Conservation (phyloP, 2,797 vertebrate genomes). For the Takifugu ocellatus region DNA sequence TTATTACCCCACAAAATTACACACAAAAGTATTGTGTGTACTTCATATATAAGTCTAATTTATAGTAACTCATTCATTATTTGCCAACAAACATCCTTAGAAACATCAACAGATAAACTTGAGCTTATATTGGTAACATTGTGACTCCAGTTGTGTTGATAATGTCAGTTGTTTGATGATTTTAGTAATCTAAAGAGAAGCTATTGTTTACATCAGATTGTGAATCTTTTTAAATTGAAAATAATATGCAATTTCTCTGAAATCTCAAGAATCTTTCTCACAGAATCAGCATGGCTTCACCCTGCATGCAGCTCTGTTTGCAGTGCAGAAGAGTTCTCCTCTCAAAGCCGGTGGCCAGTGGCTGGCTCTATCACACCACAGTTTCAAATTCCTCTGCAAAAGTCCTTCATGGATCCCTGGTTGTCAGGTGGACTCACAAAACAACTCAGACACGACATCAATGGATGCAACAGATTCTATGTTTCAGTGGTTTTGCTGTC, state of each 20-base stretch:
- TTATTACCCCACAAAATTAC: no score
- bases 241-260: background rate
- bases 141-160: no score
- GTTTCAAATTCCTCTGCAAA: conserved; percentile 1
- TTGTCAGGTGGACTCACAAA: conserved; percentile 6
- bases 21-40: no score
- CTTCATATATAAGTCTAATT: no score
- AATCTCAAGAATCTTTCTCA: background rate
- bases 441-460: conserved; percentile 10
- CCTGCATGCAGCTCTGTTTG: conserved; percentile 52
- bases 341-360: conserved; percentile 18
- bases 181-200: no score
- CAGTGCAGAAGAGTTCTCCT: conserved; percentile 51
- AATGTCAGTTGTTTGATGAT: no score
- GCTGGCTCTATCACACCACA: conserved; percentile 8
- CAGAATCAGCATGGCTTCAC: conserved; percentile 56
- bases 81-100: no score
- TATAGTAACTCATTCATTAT: no score
- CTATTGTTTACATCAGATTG: no score
- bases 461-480: conserved; percentile 30
- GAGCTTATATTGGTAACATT: no score
- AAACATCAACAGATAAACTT: no score
- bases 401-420: conserved; percentile 1
- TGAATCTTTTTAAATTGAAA: no score
- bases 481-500: conserved; percentile 26